These are phyloP conservation scores for Psettodes erumei DNA, from an alignment of 2,113 vertebrate species.

Conservation along the genomic window DNA sequence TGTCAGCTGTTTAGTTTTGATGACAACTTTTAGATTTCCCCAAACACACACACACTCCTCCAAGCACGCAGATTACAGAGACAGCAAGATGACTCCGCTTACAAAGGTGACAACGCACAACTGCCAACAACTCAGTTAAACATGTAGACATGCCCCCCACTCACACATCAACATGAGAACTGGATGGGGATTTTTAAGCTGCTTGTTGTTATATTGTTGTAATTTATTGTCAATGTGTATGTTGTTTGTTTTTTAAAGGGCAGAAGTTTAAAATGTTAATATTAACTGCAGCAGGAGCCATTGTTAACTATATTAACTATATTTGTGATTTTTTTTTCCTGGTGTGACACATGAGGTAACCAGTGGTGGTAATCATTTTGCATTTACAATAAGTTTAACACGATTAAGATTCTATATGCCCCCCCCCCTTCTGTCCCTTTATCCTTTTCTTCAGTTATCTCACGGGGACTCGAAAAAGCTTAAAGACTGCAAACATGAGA, in stretches of 20 bases:
- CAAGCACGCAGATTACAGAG: not conserved
- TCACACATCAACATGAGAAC: no score
- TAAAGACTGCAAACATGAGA: slow-evolving; percentile 10
- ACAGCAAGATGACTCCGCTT: not conserved
- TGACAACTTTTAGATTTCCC: not conserved
- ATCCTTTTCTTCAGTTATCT: slow-evolving; percentile 1
- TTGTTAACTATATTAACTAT: not conserved
- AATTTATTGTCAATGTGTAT: no score
- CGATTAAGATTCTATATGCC: not conserved
- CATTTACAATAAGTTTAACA: not conserved
- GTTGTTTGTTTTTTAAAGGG: no score
- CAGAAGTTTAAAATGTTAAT: no score
- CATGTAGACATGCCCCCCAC: not conserved
- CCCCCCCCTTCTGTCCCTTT: not conserved
- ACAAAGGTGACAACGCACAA: not conserved
- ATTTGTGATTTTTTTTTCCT: not conserved
- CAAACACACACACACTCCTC: not conserved
- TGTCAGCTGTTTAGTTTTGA: not conserved
- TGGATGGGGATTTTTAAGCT: no score
- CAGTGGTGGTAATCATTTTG: not conserved
- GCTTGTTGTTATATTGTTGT: no score
- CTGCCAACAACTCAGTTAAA: not conserved
- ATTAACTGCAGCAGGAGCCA: not conserved
- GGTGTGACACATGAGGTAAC: not conserved
- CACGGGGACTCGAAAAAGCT: slow-evolving; percentile 3